phyloP scores from a whole-genome alignment of 2,797 vertebrate species.

The Gouania willdenowi region DNA sequence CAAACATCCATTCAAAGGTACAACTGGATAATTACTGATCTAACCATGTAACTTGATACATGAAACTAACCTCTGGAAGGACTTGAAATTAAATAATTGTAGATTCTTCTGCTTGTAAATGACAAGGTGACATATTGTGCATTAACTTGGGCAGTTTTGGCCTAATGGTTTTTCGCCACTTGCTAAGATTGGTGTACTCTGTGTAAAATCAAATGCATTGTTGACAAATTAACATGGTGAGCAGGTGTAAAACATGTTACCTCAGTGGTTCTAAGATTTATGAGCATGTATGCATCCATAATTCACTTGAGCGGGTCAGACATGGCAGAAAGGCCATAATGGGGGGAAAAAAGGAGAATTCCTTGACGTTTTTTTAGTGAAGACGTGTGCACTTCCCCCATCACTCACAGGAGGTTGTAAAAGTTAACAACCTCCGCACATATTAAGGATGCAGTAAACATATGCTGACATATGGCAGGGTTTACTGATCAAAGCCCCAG shows the following conservation, averaged over 20 bases:
- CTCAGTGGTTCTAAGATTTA: conserved; percentile 65
- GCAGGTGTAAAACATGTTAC: conserved; percentile 57
- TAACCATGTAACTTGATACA: too few relatives aligned
- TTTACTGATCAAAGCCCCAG: conserved; percentile 48
- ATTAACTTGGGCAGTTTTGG: too few relatives aligned
- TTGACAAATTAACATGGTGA: conserved; percentile 65
- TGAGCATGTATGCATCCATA: conserved; percentile 52
- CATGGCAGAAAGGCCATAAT: conserved; percentile 46
- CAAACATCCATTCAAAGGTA: too few relatives aligned
- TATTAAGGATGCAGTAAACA: conserved; percentile 44
- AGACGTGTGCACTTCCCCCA: conserved; percentile 51
- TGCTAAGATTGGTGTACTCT: conserved; percentile 25
- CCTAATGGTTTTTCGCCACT: too few relatives aligned
- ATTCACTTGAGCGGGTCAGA: conserved; percentile 54
- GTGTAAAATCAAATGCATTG: conserved; percentile 37
- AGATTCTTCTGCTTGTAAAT: too few relatives aligned
- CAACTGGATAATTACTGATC: too few relatives aligned
- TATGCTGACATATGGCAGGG: conserved; percentile 47
- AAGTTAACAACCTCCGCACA: conserved; percentile 58
- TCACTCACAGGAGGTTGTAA: conserved; percentile 54
- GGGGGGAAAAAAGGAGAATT: conserved; percentile 46
- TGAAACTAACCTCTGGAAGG: too few relatives aligned
- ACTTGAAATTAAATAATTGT: too few relatives aligned
- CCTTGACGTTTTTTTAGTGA: conserved; percentile 63
- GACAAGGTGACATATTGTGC: too few relatives aligned